Conservation (phyloP, 2,888 invertebrate species). For the Nipponacmea schrenckii region DNA sequence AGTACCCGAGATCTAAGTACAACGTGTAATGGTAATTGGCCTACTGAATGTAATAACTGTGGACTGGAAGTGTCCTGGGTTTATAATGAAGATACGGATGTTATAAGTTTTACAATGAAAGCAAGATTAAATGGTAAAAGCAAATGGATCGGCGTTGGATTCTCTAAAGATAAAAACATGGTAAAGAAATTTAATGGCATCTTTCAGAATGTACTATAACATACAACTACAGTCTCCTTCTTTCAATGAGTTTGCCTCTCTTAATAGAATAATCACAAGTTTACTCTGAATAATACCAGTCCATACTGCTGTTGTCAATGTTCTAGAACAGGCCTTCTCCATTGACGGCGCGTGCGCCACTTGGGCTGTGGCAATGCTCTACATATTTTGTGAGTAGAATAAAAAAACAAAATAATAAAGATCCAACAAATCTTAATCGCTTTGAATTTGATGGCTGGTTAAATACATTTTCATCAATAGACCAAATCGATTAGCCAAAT, state of each 20-base stretch:
- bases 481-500: too few species aligned
- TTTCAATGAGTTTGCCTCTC: neutral
- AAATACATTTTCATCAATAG: too few species aligned
- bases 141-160: constrained; percentile 45
- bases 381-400: too few species aligned
- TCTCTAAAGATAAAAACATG: constrained; percentile 38
- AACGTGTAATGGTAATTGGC: constrained; percentile 22
- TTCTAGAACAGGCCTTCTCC: too few species aligned
- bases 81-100: constrained; percentile 25
- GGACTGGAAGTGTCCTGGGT: constrained; percentile 36
- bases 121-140: constrained; percentile 28
- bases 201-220: neutral
- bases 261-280: too few species aligned
- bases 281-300: neutral
- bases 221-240: neutral
- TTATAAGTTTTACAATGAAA: constrained; percentile 36
- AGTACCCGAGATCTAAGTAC: neutral
- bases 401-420: too few species aligned
- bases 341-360: too few species aligned
- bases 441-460: too few species aligned
- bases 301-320: neutral
- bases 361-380: too few species aligned
- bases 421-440: too few species aligned
- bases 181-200: constrained; percentile 23
- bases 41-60: constrained; percentile 10